Evolutionary conservation across 2,113 vertebrate genomes (phyloP).

Genomic region (Micromys minutus): DNA sequence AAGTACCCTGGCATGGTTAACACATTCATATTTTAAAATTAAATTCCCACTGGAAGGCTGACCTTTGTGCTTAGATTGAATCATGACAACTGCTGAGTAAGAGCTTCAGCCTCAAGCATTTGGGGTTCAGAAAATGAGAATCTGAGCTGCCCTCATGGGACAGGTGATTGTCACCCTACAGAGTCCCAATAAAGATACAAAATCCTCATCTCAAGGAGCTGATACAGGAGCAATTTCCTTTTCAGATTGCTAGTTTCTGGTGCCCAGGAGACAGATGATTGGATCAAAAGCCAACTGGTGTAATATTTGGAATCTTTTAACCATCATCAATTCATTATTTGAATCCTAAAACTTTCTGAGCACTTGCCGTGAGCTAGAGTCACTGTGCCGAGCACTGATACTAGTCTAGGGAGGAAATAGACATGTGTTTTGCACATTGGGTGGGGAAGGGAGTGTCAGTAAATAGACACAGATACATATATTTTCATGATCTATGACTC

Average conservation of each 20-base stretch:
- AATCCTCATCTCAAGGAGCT: background rate
- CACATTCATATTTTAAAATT: background rate
- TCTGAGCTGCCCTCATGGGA: background rate
- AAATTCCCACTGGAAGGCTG: background rate
- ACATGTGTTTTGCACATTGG: background rate
- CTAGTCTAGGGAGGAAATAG: background rate
- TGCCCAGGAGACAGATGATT: background rate
- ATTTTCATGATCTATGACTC: conserved; percentile 1
- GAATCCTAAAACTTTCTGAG: background rate
- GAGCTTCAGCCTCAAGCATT: background rate
- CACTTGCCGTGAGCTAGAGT: background rate
- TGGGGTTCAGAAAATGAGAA: background rate
- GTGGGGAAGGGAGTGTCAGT: background rate
- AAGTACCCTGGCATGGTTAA: background rate
- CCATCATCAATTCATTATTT: background rate
- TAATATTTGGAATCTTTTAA: background rate
- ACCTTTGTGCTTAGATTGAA: background rate
- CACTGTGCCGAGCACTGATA: background rate
- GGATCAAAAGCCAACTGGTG: background rate
- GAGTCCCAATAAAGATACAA: background rate
- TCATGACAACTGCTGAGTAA: background rate
- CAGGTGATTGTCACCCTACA: background rate
- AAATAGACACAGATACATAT: background rate
- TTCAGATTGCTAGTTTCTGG: background rate
- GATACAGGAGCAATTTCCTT: background rate